Conservation (phyloP, 2,797 vertebrate genomes). For the Microctenopoma stevenorrisi region DNA sequence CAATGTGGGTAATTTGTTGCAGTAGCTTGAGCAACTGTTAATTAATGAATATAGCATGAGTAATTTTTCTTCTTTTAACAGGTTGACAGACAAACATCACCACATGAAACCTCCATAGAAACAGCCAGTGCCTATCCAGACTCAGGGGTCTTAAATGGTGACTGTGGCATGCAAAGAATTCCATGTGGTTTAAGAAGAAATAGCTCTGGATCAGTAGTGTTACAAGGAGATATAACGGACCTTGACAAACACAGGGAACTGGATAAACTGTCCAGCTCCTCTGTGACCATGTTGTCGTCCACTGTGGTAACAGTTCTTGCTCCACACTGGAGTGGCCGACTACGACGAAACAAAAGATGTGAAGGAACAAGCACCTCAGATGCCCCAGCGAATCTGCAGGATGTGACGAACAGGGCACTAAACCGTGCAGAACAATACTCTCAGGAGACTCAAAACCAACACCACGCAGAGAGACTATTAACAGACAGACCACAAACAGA, state of each 20-base stretch:
- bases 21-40: neutral
- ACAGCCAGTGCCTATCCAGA: neutral
- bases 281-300: slow-evolving; percentile 80
- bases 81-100: slow-evolving; percentile 52
- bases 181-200: slow-evolving; percentile 22
- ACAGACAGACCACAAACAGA: slow-evolving; percentile 37
- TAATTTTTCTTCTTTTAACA: slow-evolving; percentile 51
- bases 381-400: slow-evolving; percentile 50
- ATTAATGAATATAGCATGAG: neutral
- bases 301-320: slow-evolving; percentile 81
- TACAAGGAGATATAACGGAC: slow-evolving; percentile 26
- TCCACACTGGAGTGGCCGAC: slow-evolving; percentile 75
- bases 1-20: neutral
- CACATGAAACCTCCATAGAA: slow-evolving; percentile 11
- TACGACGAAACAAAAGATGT: slow-evolving; percentile 70
- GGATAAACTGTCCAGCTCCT: slow-evolving; percentile 10
- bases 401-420: slow-evolving; percentile 29
- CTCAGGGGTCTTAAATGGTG: slow-evolving; percentile 29
- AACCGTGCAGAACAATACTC: slow-evolving; percentile 17
- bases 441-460: slow-evolving; percentile 41
- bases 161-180: slow-evolving; percentile 21
- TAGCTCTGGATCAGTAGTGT: slow-evolving; percentile 18
- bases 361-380: slow-evolving; percentile 53
- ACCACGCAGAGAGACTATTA: slow-evolving; percentile 38
- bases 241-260: slow-evolving; percentile 13